phyloP scores from a whole-genome alignment of 2,797 vertebrate genomes.

The Phataginus tetradactyla region DNA sequence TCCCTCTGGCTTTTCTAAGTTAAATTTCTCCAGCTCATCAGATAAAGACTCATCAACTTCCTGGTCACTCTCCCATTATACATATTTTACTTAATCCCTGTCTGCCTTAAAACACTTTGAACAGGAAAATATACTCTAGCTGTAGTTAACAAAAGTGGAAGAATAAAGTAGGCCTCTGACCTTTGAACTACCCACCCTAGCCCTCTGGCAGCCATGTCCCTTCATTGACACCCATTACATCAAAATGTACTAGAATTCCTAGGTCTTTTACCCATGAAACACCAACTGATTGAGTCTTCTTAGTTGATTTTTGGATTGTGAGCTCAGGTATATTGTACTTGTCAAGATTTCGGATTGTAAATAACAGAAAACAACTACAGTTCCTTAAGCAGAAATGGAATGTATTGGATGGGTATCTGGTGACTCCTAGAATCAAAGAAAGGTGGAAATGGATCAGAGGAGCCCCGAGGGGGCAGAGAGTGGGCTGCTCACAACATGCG shows the following conservation, averaged over 20 bases:
- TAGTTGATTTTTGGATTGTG: neutral
- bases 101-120: neutral
- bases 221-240: neutral
- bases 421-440: neutral
- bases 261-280: neutral
- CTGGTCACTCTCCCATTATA: neutral
- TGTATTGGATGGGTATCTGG: neutral
- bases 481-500: neutral
- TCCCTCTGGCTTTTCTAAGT: neutral
- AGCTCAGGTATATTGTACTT: neutral
- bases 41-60: neutral
- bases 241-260: too few relatives aligned
- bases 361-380: neutral
- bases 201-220: neutral
- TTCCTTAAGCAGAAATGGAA: conserved; percentile 17
- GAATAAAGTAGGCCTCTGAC: neutral
- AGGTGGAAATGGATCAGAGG: neutral
- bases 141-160: neutral
- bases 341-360: neutral
- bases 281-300: neutral
- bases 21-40: neutral
- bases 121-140: neutral
- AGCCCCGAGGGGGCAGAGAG: neutral
- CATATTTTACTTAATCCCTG: neutral
- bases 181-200: neutral